phyloP scores from a whole-genome alignment of 2,113 vertebrate genomes.

The Halcyon senegalensis region DNA sequence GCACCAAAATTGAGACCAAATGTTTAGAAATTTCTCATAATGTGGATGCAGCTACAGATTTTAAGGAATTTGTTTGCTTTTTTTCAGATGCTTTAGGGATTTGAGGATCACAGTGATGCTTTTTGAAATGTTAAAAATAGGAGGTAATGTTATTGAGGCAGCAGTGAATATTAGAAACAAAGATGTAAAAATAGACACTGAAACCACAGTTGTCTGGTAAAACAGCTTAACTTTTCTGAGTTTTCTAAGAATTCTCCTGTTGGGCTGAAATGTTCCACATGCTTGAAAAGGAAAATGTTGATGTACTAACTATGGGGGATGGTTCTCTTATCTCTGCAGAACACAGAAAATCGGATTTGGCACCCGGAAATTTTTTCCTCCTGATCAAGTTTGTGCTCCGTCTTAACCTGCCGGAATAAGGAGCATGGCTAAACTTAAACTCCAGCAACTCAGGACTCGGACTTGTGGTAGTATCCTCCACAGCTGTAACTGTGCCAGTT shows the following conservation, averaged over 20 bases:
- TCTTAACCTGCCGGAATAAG: neutral
- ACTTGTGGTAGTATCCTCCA: neutral
- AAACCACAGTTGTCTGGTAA: neutral
- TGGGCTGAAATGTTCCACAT: neutral
- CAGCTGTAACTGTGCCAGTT: neutral
- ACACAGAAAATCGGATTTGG: neutral
- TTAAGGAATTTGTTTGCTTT: neutral
- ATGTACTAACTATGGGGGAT: neutral
- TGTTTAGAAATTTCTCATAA: neutral
- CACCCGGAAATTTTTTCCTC: neutral
- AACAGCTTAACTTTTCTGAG: neutral
- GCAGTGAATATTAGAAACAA: neutral
- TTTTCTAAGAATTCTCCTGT: neutral
- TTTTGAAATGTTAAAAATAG: neutral
- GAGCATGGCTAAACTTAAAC: neutral
- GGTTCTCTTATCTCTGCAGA: neutral
- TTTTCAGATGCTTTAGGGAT: neutral
- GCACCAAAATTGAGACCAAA: neutral
- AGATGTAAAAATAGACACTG: neutral
- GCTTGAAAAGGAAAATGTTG: neutral
- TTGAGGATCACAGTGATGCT: neutral
- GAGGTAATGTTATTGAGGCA: neutral
- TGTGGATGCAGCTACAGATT: neutral
- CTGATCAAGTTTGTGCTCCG: neutral
- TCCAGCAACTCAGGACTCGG: neutral